Evolutionary conservation across 1,140 invertebrate genomes (phyloP).

Genomic region (Acromyrmex charruanus): DNA sequence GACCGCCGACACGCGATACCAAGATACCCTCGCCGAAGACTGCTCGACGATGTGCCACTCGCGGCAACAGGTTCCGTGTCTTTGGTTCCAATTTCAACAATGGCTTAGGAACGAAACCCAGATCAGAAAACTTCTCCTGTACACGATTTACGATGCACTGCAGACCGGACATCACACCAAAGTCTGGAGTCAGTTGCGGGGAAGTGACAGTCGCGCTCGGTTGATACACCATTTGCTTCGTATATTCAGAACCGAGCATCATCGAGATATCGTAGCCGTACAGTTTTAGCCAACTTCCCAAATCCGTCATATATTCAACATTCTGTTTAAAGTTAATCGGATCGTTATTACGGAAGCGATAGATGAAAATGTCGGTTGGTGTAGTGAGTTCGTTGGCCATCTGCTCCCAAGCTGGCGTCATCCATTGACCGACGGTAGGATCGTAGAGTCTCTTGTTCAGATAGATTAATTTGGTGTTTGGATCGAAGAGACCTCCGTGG

Average conservation of each 20-base stretch:
- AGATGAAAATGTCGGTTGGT: conserved; percentile 96
- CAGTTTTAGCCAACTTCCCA: conserved; percentile 94
- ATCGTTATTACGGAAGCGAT: conserved; percentile 96
- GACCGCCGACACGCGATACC: conserved; percentile 92
- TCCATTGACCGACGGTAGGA: conserved; percentile 97
- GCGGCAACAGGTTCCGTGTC: conserved; percentile 91
- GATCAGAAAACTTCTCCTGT: conserved; percentile 92
- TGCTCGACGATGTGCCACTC: conserved; percentile 93
- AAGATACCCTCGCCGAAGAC: conserved; percentile 97
- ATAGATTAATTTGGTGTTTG: conserved; percentile 94
- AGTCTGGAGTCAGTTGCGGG: conserved; percentile 92
- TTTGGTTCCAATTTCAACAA: conserved; percentile 93
- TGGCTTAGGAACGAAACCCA: conserved; percentile 94
- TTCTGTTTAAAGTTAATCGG: conserved; percentile 94
- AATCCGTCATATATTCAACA: conserved; percentile 93
- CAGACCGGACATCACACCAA: conserved; percentile 95
- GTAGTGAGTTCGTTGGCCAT: conserved; percentile 93
- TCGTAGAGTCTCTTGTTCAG: conserved; percentile 95
- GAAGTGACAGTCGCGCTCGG: conserved; percentile 92
- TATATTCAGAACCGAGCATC: conserved; percentile 94
- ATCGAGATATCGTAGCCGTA: conserved; percentile 95
- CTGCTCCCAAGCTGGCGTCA: conserved; percentile 96
- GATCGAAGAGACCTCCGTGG: conserved; percentile 95
- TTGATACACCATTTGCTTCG: conserved; percentile 91
- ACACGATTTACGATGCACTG: conserved; percentile 94